Percentiles rank a stretch among this genome's conserved stretches.
phyloP scores from a whole-genome alignment of 2,113 vertebrate genomes.

The Oxyruncus cristatus region DNA sequence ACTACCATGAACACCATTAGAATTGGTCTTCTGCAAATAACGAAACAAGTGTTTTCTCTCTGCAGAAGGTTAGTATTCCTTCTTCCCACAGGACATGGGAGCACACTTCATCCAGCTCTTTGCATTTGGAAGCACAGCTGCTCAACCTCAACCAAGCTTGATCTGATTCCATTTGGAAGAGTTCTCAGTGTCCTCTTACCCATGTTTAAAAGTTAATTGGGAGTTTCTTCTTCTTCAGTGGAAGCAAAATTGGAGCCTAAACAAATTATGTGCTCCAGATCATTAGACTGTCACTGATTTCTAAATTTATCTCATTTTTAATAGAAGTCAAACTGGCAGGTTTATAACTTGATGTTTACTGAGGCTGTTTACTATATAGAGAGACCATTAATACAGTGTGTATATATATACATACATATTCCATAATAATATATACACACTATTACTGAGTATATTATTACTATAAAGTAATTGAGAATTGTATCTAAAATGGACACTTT shows the following conservation, averaged over 20 bases:
- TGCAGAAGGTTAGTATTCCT: neutral
- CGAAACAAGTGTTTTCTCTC: neutral
- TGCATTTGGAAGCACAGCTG: rapidly evolving
- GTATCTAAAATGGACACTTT: neutral
- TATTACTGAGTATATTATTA: neutral
- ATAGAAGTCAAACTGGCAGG: neutral
- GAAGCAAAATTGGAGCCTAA: neutral
- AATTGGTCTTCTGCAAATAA: neutral
- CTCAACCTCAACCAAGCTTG: neutral
- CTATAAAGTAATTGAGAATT: neutral
- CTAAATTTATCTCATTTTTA: neutral
- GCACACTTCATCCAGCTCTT: neutral
- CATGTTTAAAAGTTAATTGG: neutral
- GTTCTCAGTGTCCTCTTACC: neutral
- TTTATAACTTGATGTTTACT: neutral
- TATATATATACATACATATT: neutral
- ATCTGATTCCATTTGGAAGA: neutral
- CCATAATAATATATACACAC: neutral
- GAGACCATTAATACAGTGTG: neutral
- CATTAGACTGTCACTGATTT: neutral
- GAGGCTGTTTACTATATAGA: neutral
- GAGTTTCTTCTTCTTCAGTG: neutral
- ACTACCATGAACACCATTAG: neutral
- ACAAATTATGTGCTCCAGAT: neutral
- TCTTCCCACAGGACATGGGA: neutral